These are phyloP conservation scores for Pachliopta kotzebuea DNA, from an alignment of 2,888 invertebrate species.

Conservation along the genomic window DNA sequence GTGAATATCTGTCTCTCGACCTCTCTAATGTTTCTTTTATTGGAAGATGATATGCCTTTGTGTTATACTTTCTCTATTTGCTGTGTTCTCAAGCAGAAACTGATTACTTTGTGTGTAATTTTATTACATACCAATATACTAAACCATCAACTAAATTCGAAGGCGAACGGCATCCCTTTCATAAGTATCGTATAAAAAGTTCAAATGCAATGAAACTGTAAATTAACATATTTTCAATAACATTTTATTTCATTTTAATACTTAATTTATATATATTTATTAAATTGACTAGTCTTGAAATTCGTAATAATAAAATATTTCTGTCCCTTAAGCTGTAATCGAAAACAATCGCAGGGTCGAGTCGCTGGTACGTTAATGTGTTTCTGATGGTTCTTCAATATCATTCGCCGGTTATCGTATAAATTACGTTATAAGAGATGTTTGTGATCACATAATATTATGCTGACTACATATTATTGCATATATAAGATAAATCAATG, in stretches of 20 bases:
- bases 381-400: slow-evolving; percentile 76
- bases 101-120: slow-evolving; percentile 23
- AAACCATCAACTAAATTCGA: background rate
- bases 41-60: slow-evolving; percentile 36
- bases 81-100: slow-evolving; percentile 13
- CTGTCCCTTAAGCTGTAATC: slow-evolving; percentile 32
- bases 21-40: slow-evolving; percentile 61
- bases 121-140: slow-evolving; percentile 15
- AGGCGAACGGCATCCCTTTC: background rate
- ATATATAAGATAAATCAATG: background rate
- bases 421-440: slow-evolving; percentile 51
- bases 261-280: background rate
- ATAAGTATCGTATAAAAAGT: background rate
- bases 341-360: slow-evolving; percentile 56
- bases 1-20: slow-evolving; percentile 68
- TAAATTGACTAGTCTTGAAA: background rate
- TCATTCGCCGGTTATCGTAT: slow-evolving; percentile 55
- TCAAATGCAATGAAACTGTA: background rate
- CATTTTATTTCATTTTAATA: background rate
- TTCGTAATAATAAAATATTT: slow-evolving; percentile 24
- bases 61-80: slow-evolving; percentile 12
- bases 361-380: slow-evolving; percentile 67
- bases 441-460: slow-evolving; percentile 21
- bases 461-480: background rate
- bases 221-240: background rate